phyloP scores from a whole-genome alignment of 2,113 vertebrate genomes.

The Dermatemys mawii region DNA sequence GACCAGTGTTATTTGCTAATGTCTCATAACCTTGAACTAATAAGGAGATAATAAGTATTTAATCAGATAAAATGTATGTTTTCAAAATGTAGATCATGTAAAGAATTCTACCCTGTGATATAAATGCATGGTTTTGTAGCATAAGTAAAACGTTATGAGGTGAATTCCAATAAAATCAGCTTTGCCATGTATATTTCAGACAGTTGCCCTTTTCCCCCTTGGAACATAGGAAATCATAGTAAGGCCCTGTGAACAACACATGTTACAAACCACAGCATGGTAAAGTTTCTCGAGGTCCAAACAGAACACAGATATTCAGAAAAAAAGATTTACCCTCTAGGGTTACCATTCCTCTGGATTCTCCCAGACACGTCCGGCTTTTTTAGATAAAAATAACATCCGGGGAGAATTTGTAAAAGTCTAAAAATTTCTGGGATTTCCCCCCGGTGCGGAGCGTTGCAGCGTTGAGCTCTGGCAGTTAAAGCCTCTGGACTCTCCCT shows the following conservation, averaged over 20 bases:
- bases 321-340: no score
- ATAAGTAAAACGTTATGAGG: not conserved
- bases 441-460: no score
- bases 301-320: not conserved
- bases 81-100: not conserved
- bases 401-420: no score
- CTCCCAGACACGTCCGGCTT: no score
- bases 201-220: not conserved
- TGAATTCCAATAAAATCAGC: not conserved
- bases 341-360: no score
- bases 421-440: no score
- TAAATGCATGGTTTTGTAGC: not conserved
- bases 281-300: not conserved
- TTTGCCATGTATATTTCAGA: not conserved
- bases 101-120: not conserved
- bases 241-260: not conserved
- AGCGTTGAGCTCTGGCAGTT: no score
- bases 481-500: no score
- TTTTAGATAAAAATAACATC: no score
- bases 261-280: not conserved
- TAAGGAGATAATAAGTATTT: not conserved
- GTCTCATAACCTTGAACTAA: not conserved
- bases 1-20: no score
- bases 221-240: not conserved
- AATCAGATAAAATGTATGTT: not conserved